Evolutionary conservation across 2,888 invertebrate species (phyloP), one percentile per base, ranked within the genome.

Genomic region (Lepidochitona cinerea): DNA sequence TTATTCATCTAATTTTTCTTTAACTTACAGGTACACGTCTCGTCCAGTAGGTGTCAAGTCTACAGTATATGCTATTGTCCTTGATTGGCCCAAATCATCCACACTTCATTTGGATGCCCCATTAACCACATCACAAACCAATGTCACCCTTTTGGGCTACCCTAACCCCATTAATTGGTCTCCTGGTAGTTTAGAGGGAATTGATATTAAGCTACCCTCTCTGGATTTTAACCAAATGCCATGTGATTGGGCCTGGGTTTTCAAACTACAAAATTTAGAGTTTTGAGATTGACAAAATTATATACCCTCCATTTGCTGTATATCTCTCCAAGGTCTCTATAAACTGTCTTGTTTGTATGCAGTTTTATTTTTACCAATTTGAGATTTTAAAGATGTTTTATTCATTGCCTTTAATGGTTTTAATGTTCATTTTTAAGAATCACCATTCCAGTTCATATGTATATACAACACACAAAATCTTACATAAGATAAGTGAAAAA

Each of bases 71-170:
- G 95, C 94, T 0, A 93, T 93, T 66, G 90, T 94, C 26, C 90
- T 96, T 41, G 88, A 92, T 1, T 96, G 96, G 95, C 96, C 96
- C 0, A 86, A 89, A 33, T 89, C 92, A 59, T 92, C 92, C 75
- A 85, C 91, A 26, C 89, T 95, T 12, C 80, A 89, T 29, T 89
- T 94, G 9, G 92, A 92, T 76, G 90, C 92, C 0, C 86, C 92
- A 1, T 86, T 88, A 5, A 74, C 85, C 1, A 81, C 90, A 23
- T 75, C 83, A 0, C 79, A 85, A 2, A 89, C 91, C 0, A 85
- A 83, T 49, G 91, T 94, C 49, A 83, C 81, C 7, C 81, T 94
- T 78, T 88, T 94, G 35, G 94, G 94, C n/a, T 91, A 87, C 71
- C 70, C 78, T 7, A 80, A 79, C 5, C 72, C 72, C 53, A 78